A percentile compares a stretch with the other conserved stretches of the same genome.
phyloP scores from a whole-genome alignment of 2,797 vertebrate species.

The Pteronotus mesoamericanus region DNA sequence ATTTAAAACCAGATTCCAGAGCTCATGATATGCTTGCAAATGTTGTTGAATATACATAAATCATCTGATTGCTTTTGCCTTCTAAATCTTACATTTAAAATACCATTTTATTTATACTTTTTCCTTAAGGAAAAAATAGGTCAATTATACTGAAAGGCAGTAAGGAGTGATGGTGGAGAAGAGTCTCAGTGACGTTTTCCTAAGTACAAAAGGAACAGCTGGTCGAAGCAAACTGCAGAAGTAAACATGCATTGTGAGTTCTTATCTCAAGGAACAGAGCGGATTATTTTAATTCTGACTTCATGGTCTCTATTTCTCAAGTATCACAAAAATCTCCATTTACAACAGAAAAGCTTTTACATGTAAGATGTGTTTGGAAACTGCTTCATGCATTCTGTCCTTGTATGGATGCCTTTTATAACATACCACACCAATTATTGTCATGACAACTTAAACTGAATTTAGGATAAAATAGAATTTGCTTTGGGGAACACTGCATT shows the following conservation, averaged over 20 bases:
- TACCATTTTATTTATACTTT: background rate
- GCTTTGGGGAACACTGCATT: background rate
- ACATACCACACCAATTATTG: background rate
- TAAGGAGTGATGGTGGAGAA: background rate
- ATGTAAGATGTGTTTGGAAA: background rate
- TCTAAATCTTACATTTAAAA: constrained; percentile 17
- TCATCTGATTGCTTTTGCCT: background rate
- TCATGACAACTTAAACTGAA: background rate
- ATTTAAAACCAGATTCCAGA: background rate
- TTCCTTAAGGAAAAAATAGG: background rate
- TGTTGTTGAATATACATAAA: background rate
- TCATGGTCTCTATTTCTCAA: constrained; percentile 20
- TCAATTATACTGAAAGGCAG: background rate
- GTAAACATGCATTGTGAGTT: background rate
- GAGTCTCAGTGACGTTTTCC: background rate
- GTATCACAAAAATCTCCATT: background rate
- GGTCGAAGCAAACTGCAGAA: background rate
- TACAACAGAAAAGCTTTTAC: background rate
- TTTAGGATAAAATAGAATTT: background rate
- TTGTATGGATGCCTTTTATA: background rate
- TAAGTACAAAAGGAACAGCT: background rate
- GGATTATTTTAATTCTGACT: background rate
- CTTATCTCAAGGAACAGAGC: background rate
- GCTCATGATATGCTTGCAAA: background rate
- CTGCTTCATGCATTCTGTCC: background rate